Evolutionary conservation across 1,140 invertebrate genomes (phyloP), one percentile per base, ranked within the genome.

Genomic region (Parapsyche elsis): DNA sequence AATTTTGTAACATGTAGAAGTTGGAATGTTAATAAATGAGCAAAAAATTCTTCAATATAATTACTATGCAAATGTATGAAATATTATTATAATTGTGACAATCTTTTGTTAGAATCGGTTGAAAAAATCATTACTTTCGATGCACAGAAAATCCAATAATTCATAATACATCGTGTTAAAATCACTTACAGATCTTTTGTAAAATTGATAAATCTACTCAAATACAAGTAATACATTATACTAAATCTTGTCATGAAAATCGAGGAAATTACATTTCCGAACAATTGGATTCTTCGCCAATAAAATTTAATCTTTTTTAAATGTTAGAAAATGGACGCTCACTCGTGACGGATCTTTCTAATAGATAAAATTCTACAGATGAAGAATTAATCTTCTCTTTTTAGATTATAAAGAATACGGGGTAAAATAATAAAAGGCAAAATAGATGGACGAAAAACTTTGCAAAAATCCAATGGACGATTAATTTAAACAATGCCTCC

Each of bases 251-350:
- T 26, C 64, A 67, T 67, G 23, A 23, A 67, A 26, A 26, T 67
- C 5, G 21, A 26, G 74, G 76, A 78, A 78, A 78, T 78, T 30
- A 49, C 30, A 78, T 78, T 78, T 78, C 76, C 76, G 24, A 49
- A 16, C 4, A 24, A 9, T 53, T 23, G 44, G 23, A n/a, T 49
- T n/a, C 46, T 46, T 38, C 16, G 23, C 21, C 12, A n/a, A 67
- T 59, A 64, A 67, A 78, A 44, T 64, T 38, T 64, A 19, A 57
- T 49, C n/a, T 44, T 12, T 70, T 67, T 67, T 67, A 16, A 78
- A 78, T 70, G 21, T 70, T 70, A 78, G 24, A 78, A 78, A 70
- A 78, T 78, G 76, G 76, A 78, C 76, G 61, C 57, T 59, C 7
- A 16, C 74, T 38, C 23, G 5, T 67, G 76, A 77, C 53, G 76